Base-by-base conservation (phyloP, 2,113 vertebrate species). In the Colistium nudipinnis region DNA sequence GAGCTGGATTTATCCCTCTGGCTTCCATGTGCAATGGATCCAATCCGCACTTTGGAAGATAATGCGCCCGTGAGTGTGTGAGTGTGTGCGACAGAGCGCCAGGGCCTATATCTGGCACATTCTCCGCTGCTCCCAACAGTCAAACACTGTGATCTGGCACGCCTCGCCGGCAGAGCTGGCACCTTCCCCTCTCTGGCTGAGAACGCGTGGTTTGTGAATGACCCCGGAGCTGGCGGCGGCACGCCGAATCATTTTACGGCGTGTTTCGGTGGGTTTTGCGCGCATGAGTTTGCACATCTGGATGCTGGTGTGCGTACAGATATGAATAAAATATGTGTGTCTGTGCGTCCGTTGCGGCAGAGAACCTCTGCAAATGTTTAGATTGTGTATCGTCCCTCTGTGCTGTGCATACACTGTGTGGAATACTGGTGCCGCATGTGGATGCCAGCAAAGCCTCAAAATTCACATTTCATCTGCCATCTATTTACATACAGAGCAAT, bases 101-200 rank as follows among this genome's bases (percentile, higher is more conserved):
- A n/a, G 43, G 70, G 53, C 65, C 66, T 87, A 74, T 84, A 87
- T 84, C 78, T 88, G 86, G 87, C 87, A 89, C 76, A 85, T 84
- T 70, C 82, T 87, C 62, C 43, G 5, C 70, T 55, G 78, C 80
- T 85, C 76, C 82, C 56, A 84, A 80, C 83, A 89, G 86, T 84
- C 64, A 80, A 85, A 89, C 78, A 81, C 83, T 84, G 87, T 33
- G 86, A 86, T 86, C 87, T 90, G 89, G 89, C 88, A 86, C 55
- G 68, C 55, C 45, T 69, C 17, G 70, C 78, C 64, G 76, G 78
- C 71, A 69, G 78, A 79, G 76, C 80, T 91, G 88, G 90, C 89
- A 83, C 74, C 78, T 75, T 78, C 81, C 83, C 81, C 84, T 88
- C 76, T 82, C 85, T 87, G 81, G 81, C 84, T 85, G 79, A 73